phyloP scores from a whole-genome alignment of 1,140 invertebrate species.

The Lordiphosa collinella region DNA sequence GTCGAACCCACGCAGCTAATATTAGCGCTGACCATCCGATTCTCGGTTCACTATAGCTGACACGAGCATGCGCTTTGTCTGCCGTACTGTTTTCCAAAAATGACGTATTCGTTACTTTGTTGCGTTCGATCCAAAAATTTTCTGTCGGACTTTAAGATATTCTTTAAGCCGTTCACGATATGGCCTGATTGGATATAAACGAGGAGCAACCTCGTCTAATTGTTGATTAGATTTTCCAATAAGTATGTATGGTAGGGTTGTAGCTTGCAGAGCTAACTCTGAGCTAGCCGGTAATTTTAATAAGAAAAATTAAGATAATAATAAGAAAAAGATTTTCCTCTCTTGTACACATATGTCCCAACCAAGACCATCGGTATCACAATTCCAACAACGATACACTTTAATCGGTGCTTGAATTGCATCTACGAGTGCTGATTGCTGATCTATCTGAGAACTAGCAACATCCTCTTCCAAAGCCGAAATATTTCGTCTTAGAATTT shows the following conservation, averaged over 20 bases:
- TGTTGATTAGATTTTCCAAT: not conserved
- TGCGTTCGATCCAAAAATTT: too few species aligned
- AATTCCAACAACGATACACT: not conserved
- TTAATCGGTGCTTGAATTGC: not conserved
- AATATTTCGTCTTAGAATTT: not conserved
- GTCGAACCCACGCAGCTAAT: conserved; percentile 8
- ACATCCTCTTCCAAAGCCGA: not conserved
- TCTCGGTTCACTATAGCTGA: not conserved
- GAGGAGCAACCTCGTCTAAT: too few species aligned
- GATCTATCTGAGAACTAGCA: not conserved
- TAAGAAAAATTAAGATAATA: not conserved
- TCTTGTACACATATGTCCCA: not conserved
- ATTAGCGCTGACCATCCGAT: not conserved
- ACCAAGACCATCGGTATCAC: not conserved
- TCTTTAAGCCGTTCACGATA: not conserved
- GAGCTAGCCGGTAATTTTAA: not conserved
- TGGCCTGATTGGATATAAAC: not conserved
- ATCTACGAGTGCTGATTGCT: not conserved
- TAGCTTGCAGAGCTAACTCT: not conserved
- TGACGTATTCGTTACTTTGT: not conserved
- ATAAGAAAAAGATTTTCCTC: too few species aligned
- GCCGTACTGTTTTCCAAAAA: not conserved
- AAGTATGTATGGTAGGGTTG: not conserved
- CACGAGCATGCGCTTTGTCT: not conserved
- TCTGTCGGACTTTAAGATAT: not conserved